Base-by-base conservation (phyloP, 2,797 vertebrate genomes). In the Labeo calbasu region DNA sequence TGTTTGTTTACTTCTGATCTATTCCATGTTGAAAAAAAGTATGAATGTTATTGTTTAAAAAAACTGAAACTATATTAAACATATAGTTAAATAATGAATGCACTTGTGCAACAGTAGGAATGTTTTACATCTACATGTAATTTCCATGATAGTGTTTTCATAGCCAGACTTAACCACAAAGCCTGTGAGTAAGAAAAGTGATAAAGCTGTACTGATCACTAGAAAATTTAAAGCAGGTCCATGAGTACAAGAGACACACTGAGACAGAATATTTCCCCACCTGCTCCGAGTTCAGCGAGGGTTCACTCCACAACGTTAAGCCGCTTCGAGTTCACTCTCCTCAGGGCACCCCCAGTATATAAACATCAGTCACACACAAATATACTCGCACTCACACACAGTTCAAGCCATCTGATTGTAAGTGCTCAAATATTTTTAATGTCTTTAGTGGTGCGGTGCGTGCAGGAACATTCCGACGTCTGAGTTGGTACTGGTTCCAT, bases 341-440 rank as follows among this genome's bases (percentile, higher is more conserved):
- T 92, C 90, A 91, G 93, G 93, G 93, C 90, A 92, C 92, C 75
- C 88, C 77, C 84, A 80, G 86, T 91, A 91, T 88, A 91, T 92
- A 92, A 94, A 94, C 93, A 93, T 90, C 90, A 92, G 92, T 93
- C 93, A 71, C 72, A 59, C 71, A 59, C 57, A 51, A 46, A 65
- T 53, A 65, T 50, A 71, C 86, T 48, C 82, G 53, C 57, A 25
- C 57, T 69, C 61, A 17, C 71, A 73, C 83, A 81, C 92, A 91
- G 90, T 88, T 92, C 82, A 91, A 91, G 91, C 87, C 86, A 91
- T 92, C 89, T 91, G 88, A 92, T 93, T 93, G 91, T 92, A 88
- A 88, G 89, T 93, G 91, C 91, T 94, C 93, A 93, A 94, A 94
- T 93, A 94, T 94, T 93, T 76, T 92, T 90, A 87, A 91, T 91